phyloP scores from a whole-genome alignment of 2,888 invertebrate genomes.

The Bedellia somnulentella region DNA sequence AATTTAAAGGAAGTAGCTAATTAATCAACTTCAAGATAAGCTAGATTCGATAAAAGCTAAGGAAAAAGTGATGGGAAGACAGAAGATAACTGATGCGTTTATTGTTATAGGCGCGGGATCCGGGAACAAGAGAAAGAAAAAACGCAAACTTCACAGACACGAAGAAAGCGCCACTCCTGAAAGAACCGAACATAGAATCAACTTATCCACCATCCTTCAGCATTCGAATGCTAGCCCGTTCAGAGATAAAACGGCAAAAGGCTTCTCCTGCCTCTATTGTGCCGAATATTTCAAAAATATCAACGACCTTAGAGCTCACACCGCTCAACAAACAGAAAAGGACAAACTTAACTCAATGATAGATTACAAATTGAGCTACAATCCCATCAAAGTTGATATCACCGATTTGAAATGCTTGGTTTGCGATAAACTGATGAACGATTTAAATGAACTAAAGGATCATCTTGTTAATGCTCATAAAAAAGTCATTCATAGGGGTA shows the following conservation, averaged over 20 bases:
- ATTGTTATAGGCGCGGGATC: slow-evolving; percentile 47
- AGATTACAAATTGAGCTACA: slow-evolving; percentile 50
- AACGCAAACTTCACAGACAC: slow-evolving; percentile 41
- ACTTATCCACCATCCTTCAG: slow-evolving; percentile 46
- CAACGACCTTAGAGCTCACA: slow-evolving; percentile 33
- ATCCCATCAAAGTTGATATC: slow-evolving; percentile 48
- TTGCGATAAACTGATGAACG: slow-evolving; percentile 30
- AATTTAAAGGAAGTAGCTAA: too few relatives aligned
- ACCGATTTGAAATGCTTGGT: slow-evolving; percentile 35
- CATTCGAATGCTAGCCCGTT: slow-evolving; percentile 51
- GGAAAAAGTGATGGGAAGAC: slow-evolving; percentile 16
- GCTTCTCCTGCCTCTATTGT: slow-evolving; percentile 53
- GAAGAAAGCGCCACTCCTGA: slow-evolving; percentile 48
- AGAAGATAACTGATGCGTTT: slow-evolving; percentile 35
- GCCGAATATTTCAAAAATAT: slow-evolving; percentile 33
- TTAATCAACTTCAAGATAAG: too few relatives aligned
- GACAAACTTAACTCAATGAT: slow-evolving; percentile 46
- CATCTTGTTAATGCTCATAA: slow-evolving; percentile 32
- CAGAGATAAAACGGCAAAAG: slow-evolving; percentile 41
- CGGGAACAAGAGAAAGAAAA: slow-evolving; percentile 34
- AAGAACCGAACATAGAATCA: slow-evolving; percentile 49
- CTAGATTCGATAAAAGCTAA: slow-evolving; percentile 21
- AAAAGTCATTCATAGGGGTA: slow-evolving; percentile 35
- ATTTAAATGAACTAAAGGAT: slow-evolving; percentile 37
- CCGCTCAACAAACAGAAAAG: slow-evolving; percentile 35